phyloP scores from a whole-genome alignment of 2,113 vertebrate species.

The Cavia porcellus region DNA sequence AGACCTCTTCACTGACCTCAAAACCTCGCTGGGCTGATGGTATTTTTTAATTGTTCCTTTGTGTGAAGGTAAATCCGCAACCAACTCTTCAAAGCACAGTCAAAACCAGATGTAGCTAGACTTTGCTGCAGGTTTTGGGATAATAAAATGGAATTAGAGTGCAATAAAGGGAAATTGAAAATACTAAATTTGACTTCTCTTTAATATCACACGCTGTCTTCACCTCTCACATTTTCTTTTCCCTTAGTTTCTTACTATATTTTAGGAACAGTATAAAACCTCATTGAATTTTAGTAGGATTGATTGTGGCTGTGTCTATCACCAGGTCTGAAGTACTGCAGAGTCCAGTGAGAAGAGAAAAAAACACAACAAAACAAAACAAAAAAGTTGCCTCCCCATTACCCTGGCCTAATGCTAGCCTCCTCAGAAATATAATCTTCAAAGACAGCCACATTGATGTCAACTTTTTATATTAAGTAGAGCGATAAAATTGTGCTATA shows the following conservation, averaged over 20 bases:
- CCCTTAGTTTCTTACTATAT: neutral
- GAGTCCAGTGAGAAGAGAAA: neutral
- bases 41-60: neutral
- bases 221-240: neutral
- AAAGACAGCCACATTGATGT: neutral
- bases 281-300: neutral
- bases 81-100: neutral
- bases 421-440: neutral
- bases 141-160: neutral
- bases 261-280: neutral
- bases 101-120: neutral
- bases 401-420: neutral
- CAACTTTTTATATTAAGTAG: neutral
- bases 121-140: neutral
- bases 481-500: neutral
- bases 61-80: neutral
- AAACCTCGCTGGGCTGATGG: neutral
- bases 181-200: neutral
- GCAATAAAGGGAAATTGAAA: conserved; percentile 25
- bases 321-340: neutral
- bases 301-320: neutral
- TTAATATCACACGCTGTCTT: neutral
- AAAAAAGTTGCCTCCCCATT: neutral
- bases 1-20: neutral
- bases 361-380: neutral